These are phyloP conservation scores for Podilymbus podiceps DNA, from an alignment of 2,113 vertebrate species.

Conservation along the genomic window DNA sequence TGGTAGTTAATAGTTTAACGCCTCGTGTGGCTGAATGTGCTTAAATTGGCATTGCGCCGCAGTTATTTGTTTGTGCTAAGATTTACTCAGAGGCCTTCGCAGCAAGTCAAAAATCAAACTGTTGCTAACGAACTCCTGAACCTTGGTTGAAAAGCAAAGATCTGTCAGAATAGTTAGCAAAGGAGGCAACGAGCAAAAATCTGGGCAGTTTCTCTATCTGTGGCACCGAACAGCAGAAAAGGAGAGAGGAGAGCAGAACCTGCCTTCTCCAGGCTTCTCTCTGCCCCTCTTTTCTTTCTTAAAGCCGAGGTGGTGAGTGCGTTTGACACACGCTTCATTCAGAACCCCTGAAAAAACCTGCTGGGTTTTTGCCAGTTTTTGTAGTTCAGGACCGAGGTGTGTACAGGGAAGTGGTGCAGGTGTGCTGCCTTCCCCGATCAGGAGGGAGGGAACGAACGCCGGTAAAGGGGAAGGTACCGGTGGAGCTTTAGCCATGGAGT, in stretches of 20 bases:
- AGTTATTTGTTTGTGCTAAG: background rate
- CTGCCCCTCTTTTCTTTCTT: background rate
- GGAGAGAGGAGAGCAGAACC: background rate
- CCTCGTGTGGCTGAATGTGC: background rate
- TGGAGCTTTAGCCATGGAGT: background rate
- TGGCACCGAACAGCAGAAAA: background rate
- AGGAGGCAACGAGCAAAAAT: background rate
- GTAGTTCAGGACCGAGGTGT: accelerated
- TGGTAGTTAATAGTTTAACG: accelerated
- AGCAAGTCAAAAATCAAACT: background rate
- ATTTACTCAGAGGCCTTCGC: background rate
- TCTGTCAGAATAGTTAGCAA: background rate
- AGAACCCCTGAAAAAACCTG: background rate
- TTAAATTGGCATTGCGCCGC: background rate
- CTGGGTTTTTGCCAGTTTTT: background rate
- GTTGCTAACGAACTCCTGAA: background rate
- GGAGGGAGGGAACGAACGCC: background rate
- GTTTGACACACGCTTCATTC: accelerated
- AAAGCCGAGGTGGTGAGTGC: accelerated
- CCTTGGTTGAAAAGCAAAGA: background rate
- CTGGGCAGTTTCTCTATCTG: background rate
- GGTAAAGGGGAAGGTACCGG: accelerated
- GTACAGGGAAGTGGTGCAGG: accelerated
- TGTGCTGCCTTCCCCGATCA: accelerated
- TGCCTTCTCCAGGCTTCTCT: background rate